phyloP scores from a whole-genome alignment of 2,888 invertebrate genomes.

The Rhagonycha fulva region DNA sequence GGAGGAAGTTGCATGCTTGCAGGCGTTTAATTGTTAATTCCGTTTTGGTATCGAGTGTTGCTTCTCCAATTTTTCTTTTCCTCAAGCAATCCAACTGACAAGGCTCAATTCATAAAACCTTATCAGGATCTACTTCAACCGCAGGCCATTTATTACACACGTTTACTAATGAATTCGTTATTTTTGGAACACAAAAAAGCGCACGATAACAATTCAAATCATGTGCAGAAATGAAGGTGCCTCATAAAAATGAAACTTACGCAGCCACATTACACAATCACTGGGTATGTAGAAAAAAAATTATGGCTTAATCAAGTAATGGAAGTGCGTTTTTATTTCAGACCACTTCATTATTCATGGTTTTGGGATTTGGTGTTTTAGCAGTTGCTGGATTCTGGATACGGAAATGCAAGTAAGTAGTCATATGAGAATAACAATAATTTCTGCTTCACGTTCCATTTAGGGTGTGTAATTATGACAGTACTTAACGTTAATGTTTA shows the following conservation, averaged over 20 bases:
- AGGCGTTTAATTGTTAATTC: constrained; percentile 33
- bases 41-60: constrained; percentile 9
- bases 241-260: constrained; percentile 22
- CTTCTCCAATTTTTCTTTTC: constrained; percentile 10
- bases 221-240: constrained; percentile 34
- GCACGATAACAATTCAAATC: constrained; percentile 4
- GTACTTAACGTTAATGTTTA: neutral
- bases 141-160: neutral
- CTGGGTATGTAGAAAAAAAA: constrained; percentile 16
- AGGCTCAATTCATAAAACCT: neutral
- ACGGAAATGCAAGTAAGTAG: constrained; percentile 56
- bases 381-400: constrained; percentile 57
- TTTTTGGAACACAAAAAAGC: neutral
- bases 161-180: constrained; percentile 11
- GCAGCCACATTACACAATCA: constrained; percentile 11
- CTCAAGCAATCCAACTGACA: constrained; percentile 1
- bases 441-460: neutral
- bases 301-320: neutral
- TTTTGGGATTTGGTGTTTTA: constrained; percentile 54
- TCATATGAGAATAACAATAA: neutral
- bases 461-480: neutral
- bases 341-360: constrained; percentile 51
- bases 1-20: constrained; percentile 35
- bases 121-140: neutral
- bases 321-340: constrained; percentile 39